Conservation (phyloP, 2,797 vertebrate genomes). For the Malurus leucopterus region DNA sequence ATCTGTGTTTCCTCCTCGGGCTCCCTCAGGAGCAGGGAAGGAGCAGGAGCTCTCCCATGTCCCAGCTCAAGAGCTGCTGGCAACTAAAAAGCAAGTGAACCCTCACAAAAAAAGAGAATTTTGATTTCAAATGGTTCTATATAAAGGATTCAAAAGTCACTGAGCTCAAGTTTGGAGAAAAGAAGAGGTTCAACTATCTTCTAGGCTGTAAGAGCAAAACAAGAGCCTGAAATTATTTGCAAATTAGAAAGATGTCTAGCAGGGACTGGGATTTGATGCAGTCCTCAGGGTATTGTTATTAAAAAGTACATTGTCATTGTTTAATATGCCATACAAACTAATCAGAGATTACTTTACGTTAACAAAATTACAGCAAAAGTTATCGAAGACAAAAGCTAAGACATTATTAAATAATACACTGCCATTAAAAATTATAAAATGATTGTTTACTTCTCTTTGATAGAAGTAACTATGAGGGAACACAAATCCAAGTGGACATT, state of each 20-base stretch:
- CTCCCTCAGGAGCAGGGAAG: not conserved
- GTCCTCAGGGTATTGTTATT: not conserved
- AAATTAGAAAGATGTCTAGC: not conserved
- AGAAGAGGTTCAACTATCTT: not conserved
- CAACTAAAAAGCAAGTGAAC: not conserved
- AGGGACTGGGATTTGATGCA: not conserved
- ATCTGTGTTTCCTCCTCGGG: not conserved
- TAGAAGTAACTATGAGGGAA: not conserved
- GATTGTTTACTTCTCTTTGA: not conserved
- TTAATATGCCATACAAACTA: not conserved
- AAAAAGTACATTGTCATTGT: not conserved
- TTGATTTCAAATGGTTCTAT: not conserved
- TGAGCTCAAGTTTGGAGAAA: not conserved
- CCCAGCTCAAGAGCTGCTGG: not conserved
- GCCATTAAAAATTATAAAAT: conserved; percentile 28
- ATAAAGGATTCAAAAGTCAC: not conserved
- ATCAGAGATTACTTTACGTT: not conserved
- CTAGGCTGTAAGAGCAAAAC: not conserved
- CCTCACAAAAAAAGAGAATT: not conserved
- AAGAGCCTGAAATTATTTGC: not conserved
- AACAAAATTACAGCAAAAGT: not conserved
- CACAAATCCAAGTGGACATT: conserved; percentile 25
- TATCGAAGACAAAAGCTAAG: not conserved
- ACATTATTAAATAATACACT: conserved; percentile 4
- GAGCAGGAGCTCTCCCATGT: not conserved